A percentile compares a stretch with the other conserved stretches of the same genome.
Evolutionary conservation across 2,113 vertebrate species (phyloP).

Genomic region (Paralichthys olivaceus): DNA sequence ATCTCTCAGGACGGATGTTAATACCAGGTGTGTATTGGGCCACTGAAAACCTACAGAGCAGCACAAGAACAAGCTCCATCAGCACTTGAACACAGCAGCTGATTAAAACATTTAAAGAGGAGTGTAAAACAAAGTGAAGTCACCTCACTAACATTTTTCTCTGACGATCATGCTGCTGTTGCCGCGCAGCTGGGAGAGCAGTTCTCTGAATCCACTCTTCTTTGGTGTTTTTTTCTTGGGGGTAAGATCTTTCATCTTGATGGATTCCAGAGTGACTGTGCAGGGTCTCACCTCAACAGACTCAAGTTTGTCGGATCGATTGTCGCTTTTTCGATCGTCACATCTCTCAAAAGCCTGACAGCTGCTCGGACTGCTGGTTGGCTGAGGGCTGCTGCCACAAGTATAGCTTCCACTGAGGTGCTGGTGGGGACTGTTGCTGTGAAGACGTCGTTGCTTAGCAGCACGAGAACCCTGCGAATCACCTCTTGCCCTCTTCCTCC

Average conservation of each 20-base stretch:
- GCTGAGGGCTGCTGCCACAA: background rate
- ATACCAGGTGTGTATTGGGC: no score
- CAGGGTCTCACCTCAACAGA: background rate
- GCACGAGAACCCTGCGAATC: background rate
- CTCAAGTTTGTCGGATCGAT: background rate
- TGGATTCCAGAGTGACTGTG: background rate
- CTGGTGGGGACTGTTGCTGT: background rate
- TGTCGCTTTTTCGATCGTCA: background rate
- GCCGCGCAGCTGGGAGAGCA: slow-evolving; percentile 58
- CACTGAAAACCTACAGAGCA: background rate
- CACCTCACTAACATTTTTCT: slow-evolving; percentile 37
- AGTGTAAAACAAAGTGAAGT: background rate
- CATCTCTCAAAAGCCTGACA: background rate
- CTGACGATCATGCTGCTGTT: slow-evolving; percentile 63
- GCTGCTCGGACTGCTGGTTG: background rate
- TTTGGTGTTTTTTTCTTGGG: background rate
- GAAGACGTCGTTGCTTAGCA: slow-evolving; percentile 47
- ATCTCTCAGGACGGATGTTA: no score
- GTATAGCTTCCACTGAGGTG: fast-evolving
- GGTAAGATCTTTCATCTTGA: fast-evolving
- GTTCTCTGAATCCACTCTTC: slow-evolving; percentile 44
- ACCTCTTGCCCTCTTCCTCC: slow-evolving; percentile 17
- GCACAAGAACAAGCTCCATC: background rate
- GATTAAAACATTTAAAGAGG: background rate
- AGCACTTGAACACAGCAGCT: background rate